Evolutionary conservation across 53 echinoderm and acorn worm genomes (phyloP), one percentile per base, ranked within the genome.

Genomic region (Echinarachnius parma): DNA sequence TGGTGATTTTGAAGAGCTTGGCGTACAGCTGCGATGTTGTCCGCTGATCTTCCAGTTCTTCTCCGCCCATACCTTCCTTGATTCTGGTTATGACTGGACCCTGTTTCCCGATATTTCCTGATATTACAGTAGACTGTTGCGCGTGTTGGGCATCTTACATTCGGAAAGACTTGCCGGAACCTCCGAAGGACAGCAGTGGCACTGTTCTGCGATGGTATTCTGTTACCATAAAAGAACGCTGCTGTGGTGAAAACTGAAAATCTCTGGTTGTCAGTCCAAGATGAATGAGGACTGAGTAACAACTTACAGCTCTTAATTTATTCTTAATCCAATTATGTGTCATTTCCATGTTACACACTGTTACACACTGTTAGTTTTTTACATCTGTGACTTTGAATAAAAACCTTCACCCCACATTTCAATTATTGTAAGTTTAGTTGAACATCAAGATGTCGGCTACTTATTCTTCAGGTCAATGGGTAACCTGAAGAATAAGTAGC

Each of bases 1-100:
- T 10, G 29, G 18, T 66, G 4, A 23, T 52, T n/a, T 15, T 56
- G 21, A 10, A 78, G 21, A 9, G 59, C 29, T 46, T 46, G 46
- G 11, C 44, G 59, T 19, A 70, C 60, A 2, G 60, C 61, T 31
- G 2, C 36, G 46, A 80, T 71, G 49, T 80, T 80, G 9, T 31
- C 68, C 1, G 42, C 68, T 29, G 57, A 67, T 3, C 68, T 32
- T 18, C 26, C 77, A 44, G 48, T 62, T 48, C 77, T 62, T 47
- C 21, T 21, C 27, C 71, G 52, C 19, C 52, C 52, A n/a, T n/a
- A n/a, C n/a, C 49, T 4, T 5, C 49, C 49, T 5, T 21, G 49
- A 21, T 48, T 48, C 4, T 19, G 49, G 10, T 48, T 53, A 52
- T 52, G 52, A 20, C 52, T 52, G 22, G 52, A 23, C 52, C 4